A percentile compares a stretch with the other conserved stretches of the same genome.
Evolutionary conservation across 2,797 vertebrate genomes (phyloP).

Genomic region (Platalea minor): DNA sequence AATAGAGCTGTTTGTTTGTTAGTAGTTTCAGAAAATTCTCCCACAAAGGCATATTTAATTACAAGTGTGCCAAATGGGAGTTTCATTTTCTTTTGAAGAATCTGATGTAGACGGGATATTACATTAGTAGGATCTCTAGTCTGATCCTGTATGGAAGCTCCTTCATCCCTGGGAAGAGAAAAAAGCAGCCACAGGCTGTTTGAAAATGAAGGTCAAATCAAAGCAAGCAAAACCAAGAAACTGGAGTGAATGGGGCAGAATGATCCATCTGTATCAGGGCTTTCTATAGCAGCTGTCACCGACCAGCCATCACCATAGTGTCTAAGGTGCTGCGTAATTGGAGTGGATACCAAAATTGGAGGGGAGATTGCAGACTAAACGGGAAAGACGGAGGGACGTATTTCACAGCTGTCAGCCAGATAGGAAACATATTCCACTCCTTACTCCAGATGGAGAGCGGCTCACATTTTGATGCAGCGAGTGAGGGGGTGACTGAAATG

Average conservation of each 20-base stretch:
- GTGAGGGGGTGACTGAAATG: not conserved
- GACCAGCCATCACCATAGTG: not conserved
- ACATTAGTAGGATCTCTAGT: not conserved
- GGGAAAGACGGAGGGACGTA: not conserved
- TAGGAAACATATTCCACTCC: not conserved
- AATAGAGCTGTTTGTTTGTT: not conserved
- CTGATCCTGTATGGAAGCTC: not conserved
- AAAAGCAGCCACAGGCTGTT: not conserved
- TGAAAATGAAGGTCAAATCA: constrained; percentile 8
- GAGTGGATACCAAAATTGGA: not conserved
- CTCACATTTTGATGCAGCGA: not conserved
- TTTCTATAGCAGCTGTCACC: not conserved
- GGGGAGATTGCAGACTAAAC: not conserved
- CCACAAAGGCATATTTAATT: not conserved
- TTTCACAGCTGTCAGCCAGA: constrained; percentile 26
- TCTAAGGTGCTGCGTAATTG: not conserved
- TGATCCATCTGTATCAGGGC: not conserved
- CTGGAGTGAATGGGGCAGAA: not conserved
- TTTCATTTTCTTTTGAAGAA: constrained; percentile 20
- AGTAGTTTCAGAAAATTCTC: not conserved
- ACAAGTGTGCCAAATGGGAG: not conserved
- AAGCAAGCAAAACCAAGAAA: not conserved
- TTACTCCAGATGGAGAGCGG: not conserved
- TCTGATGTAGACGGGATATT: not conserved
- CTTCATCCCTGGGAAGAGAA: not conserved